A percentile compares a stretch with the other conserved stretches of the same genome.
Evolutionary conservation across 2,113 vertebrate species (phyloP).

Genomic region (Nothoprocta pentlandii): DNA sequence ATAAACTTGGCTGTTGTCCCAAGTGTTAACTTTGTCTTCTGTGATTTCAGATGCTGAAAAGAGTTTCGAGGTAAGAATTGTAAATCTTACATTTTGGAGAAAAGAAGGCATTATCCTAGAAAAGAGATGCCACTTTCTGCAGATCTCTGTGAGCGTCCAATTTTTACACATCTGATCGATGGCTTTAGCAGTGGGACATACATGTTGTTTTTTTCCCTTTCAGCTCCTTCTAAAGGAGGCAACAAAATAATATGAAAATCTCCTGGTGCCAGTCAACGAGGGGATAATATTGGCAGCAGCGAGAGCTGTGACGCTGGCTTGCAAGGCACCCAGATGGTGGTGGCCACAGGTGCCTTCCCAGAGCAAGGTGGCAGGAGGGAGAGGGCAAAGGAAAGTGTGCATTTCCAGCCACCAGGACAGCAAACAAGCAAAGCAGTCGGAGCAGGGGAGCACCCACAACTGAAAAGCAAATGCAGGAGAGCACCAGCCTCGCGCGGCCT

Average conservation of each 20-base stretch:
- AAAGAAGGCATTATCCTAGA: not conserved
- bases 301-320: not conserved
- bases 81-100: not conserved
- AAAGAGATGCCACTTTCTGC: constrained; percentile 21
- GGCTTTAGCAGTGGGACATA: not conserved
- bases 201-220: not conserved
- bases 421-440: not conserved
- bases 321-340: not conserved
- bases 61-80: not conserved
- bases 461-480: not conserved
- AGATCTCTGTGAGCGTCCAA: not conserved
- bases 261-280: not conserved
- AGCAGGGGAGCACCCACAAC: not conserved
- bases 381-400: not conserved
- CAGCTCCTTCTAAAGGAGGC: not conserved
- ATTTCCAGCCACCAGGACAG: not conserved
- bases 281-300: not conserved
- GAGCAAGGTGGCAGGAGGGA: not conserved
- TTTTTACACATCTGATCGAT: not conserved
- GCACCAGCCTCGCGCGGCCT: not conserved
- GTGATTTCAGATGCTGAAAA: not conserved
- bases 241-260: constrained; percentile 6
- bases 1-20: not conserved
- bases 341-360: not conserved
- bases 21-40: not conserved